These are phyloP conservation scores for Pavo muticus DNA, from an alignment of 2,113 vertebrate genomes.

Conservation along the genomic window DNA sequence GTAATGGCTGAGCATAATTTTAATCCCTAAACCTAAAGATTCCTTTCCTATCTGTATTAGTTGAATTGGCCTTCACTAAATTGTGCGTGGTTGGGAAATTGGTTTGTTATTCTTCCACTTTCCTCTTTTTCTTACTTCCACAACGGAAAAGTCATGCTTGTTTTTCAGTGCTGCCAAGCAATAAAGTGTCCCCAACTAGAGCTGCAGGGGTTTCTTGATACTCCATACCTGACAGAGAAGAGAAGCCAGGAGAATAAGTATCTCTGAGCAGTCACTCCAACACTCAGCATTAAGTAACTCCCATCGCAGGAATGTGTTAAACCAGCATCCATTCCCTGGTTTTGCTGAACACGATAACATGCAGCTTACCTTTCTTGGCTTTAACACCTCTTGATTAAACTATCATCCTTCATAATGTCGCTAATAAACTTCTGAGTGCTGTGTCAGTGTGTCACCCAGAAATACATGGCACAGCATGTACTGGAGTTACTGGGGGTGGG, in stretches of 20 bases:
- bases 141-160: neutral
- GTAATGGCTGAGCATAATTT: neutral
- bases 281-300: neutral
- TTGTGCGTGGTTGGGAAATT: neutral
- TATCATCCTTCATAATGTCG: neutral
- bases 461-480: constrained; percentile 26
- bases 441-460: neutral
- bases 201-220: neutral
- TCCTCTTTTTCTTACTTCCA: neutral
- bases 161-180: neutral
- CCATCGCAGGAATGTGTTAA: neutral
- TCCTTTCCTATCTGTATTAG: neutral
- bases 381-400: neutral
- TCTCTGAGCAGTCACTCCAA: neutral
- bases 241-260: neutral
- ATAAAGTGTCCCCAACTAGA: neutral
- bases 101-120: neutral
- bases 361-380: neutral
- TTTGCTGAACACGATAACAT: neutral
- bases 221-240: neutral
- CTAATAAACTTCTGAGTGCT: neutral
- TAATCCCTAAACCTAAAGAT: neutral
- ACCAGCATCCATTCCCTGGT: neutral
- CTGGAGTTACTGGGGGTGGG: constrained; percentile 31
- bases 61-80: neutral